phyloP scores from a whole-genome alignment of 2,113 vertebrate species.

The Amazona vittata region DNA sequence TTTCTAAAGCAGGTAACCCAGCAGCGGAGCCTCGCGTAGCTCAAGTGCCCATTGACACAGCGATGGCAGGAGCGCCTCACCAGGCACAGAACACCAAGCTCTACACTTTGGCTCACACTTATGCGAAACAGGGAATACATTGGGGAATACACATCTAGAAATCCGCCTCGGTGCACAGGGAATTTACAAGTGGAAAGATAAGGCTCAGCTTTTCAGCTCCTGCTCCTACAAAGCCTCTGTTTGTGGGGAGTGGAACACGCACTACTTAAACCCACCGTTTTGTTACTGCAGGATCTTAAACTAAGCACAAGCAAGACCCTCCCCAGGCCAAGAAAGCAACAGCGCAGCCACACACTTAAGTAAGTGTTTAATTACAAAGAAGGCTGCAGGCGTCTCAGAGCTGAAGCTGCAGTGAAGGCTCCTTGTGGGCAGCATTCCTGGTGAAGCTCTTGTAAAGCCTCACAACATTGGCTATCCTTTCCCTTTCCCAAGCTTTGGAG shows the following conservation, averaged over 20 bases:
- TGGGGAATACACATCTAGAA: fast-evolving
- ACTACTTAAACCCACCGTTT: neutral
- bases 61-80: fast-evolving
- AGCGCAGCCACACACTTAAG: neutral
- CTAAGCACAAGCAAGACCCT: neutral
- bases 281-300: neutral
- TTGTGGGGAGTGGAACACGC: neutral
- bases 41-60: neutral
- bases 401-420: neutral
- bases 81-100: neutral
- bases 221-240: neutral
- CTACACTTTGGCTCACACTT: neutral
- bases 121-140: neutral
- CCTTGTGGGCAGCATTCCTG: neutral
- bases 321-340: neutral
- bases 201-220: neutral
- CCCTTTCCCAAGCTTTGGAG: neutral
- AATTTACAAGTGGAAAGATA: neutral
- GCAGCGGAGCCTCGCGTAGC: neutral
- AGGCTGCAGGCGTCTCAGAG: neutral
- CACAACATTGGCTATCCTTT: fast-evolving
- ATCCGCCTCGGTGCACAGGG: neutral
- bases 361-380: neutral
- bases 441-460: neutral
- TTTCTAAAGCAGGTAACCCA: neutral